These are phyloP conservation scores for Cecidostiba fungosa DNA, from an alignment of 2,888 invertebrate genomes.

Conservation along the genomic window DNA sequence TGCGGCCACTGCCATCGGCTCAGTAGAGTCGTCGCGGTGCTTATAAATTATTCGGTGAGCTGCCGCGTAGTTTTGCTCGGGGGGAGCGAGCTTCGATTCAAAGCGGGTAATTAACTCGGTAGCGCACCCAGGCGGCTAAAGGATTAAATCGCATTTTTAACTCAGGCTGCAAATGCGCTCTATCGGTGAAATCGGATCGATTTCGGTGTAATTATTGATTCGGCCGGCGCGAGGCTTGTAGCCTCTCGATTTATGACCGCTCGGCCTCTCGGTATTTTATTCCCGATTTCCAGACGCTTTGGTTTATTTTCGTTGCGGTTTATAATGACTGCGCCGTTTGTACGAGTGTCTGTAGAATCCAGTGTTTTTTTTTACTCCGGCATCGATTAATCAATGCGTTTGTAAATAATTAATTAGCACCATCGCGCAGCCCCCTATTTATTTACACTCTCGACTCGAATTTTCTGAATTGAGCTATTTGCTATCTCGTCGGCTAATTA, in stretches of 20 bases:
- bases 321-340: background rate
- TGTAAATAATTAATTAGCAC: background rate
- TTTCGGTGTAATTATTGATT: conserved; percentile 17
- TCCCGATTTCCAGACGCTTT: background rate
- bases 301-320: background rate
- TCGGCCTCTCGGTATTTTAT: background rate
- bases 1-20: background rate
- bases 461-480: background rate
- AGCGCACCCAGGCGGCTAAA: background rate
- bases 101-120: conserved; percentile 22
- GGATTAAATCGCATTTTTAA: conserved; percentile 19
- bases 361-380: background rate
- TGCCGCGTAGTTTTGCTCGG: background rate
- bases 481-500: conserved; percentile 28
- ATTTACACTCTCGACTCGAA: background rate
- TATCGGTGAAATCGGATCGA: conserved; percentile 10
- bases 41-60: conserved; percentile 44
- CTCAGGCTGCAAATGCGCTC: background rate
- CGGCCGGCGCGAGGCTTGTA: background rate
- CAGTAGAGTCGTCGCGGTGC: background rate
- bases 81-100: background rate
- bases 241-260: background rate
- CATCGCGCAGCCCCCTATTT: background rate
- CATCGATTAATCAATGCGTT: background rate
- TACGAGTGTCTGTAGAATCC: background rate